Evolutionary conservation across 2,113 vertebrate species (phyloP).

Genomic region (Oryctolagus cuniculus): mOryCun1.1 NC_091448.1:24746501-24747000

Average conservation of each 20-base stretch:
- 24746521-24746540: constrained; percentile 56
- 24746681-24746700: neutral
- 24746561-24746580: constrained; percentile 31
- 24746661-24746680: constrained; percentile 1
- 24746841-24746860: neutral
- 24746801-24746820: neutral
- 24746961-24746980: neutral
- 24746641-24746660: neutral
- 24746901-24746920: neutral
- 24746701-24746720: neutral
- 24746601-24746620: neutral
- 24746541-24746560: constrained; percentile 72
- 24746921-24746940: neutral
- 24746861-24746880: neutral
- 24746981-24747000: neutral
- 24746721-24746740: neutral
- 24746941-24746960: neutral
- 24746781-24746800: neutral
- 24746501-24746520: constrained; percentile 47
- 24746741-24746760: constrained; percentile 43
- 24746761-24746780: constrained; percentile 14
- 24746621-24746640: neutral
- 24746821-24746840: neutral
- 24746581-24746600: neutral
- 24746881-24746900: neutral